Evolutionary conservation across 2,113 vertebrate genomes (phyloP).

Genomic region (Uria lomvia): DNA sequence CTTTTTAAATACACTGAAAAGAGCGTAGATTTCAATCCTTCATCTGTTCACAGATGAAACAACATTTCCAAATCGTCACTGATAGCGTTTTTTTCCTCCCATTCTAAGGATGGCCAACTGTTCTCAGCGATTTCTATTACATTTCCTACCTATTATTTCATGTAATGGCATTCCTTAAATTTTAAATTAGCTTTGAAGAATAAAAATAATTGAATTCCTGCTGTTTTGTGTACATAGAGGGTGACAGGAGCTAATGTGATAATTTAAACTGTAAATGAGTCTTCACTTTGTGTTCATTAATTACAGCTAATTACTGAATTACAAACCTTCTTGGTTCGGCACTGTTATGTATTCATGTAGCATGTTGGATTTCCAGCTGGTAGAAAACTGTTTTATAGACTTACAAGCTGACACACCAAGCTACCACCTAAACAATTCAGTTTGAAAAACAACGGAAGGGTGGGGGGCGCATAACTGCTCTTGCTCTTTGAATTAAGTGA

Average conservation of each 20-base stretch:
- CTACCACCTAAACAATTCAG: slow-evolving; percentile 74
- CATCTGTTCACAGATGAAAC: slow-evolving; percentile 76
- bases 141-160: slow-evolving; percentile 86
- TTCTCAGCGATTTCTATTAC: slow-evolving; percentile 82
- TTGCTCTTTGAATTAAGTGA: slow-evolving; percentile 30
- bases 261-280: slow-evolving; percentile 99
- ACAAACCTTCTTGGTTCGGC: slow-evolving; percentile 89
- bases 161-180: slow-evolving; percentile 89
- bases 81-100: slow-evolving; percentile 72
- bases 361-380: slow-evolving; percentile 88
- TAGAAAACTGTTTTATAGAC: slow-evolving; percentile 83
- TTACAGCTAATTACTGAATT: slow-evolving; percentile 99
- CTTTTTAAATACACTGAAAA: slow-evolving; percentile 76
- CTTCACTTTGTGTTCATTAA: slow-evolving; percentile 99
- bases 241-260: slow-evolving; percentile 99
- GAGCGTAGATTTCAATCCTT: slow-evolving; percentile 76
- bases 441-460: slow-evolving; percentile 63
- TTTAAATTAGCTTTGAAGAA: slow-evolving; percentile 95
- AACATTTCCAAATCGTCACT: slow-evolving; percentile 78
- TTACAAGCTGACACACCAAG: slow-evolving; percentile 80
- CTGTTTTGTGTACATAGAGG: slow-evolving; percentile 98
- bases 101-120: slow-evolving; percentile 81
- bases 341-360: slow-evolving; percentile 87
- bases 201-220: slow-evolving; percentile 97
- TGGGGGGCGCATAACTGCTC: not conserved